phyloP scores from a whole-genome alignment of 1,140 invertebrate species.

The Hyposmocoma kahamanoa region DNA sequence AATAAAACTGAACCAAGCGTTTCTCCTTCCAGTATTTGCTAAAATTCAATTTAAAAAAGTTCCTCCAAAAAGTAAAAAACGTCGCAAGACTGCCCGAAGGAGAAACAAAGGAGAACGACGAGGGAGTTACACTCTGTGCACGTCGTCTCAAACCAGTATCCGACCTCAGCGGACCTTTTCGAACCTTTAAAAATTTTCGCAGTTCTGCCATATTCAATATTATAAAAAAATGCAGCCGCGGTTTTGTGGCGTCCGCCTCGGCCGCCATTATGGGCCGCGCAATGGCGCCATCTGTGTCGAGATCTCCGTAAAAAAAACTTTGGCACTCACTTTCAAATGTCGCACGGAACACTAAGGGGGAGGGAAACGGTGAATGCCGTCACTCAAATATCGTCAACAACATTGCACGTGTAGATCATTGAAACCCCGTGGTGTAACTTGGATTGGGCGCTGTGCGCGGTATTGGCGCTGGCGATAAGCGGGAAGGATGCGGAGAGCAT shows the following conservation, averaged over 20 bases:
- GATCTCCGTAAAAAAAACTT: too few relatives aligned
- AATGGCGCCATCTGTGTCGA: too few relatives aligned
- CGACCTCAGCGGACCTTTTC: constrained; percentile 59
- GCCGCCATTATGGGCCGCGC: constrained; percentile 5
- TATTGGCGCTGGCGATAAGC: too few relatives aligned
- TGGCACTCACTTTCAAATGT: too few relatives aligned
- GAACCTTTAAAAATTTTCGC: constrained; percentile 55
- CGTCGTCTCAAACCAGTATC: constrained; percentile 18
- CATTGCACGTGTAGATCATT: too few relatives aligned
- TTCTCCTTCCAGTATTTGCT: constrained; percentile 40
- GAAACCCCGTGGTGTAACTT: too few relatives aligned
- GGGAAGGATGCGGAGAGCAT: background rate
- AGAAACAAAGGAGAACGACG: constrained; percentile 24
- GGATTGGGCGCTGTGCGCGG: too few relatives aligned
- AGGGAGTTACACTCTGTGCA: constrained; percentile 11
- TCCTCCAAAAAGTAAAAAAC: constrained; percentile 20
- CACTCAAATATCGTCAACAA: too few relatives aligned
- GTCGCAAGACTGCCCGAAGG: constrained; percentile 34
- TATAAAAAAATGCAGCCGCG: constrained; percentile 54
- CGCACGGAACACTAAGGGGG: too few relatives aligned
- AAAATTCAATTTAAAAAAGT: constrained; percentile 28
- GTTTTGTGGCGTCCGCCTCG: constrained; percentile 55
- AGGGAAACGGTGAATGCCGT: too few relatives aligned
- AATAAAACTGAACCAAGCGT: constrained; percentile 7
- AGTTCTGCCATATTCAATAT: constrained; percentile 64